Base-by-base conservation (phyloP, 92 coral and sea anemone species). In the Heteractis magnifica region DNA sequence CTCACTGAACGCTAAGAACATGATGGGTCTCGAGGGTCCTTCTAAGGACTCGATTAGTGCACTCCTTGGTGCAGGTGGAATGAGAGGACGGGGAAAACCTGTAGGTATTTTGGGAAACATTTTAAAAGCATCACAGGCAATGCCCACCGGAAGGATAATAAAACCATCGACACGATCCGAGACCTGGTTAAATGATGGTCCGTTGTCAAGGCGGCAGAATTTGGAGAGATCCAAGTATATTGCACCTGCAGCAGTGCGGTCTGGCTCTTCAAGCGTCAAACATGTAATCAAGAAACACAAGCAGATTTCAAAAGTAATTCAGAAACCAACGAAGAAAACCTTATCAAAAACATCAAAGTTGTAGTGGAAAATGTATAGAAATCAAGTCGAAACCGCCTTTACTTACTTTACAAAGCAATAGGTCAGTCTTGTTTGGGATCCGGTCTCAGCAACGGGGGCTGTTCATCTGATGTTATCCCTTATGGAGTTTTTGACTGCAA, bases 31-130 rank as follows among this genome's bases (percentile, higher is more conserved):
- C 8, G 79, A 52, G 14, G 65, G 83, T 23, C 71, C 78, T 9
- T 65, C 83, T 10, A 85, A 85, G 71, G 53, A 55, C 23, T 1
- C 70, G 9, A 60, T 85, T 10, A 26, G 78, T 14, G 16, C 88
- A 48, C 34, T 85, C 16, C 64, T 77, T 52, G 81, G 65, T 56
- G 88, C 56, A 26, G 88, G 76, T 18, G 53, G 49, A 13, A 52
- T 50, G 49, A 72, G 50, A 21, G 64, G 75, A 12, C 80, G 64
- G 59, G 79, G 88, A 23, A 85, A 78, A 59, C 88, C 88, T 1
- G n/a, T 85, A 1, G 88, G 88, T 8, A 85, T 85, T 23, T 64
- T 85, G 6, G 81, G 83, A 6, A 85, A 85, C 23, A 85, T 85
- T 52, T 82, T 85, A n/a, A 85, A 78, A 49, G 88, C 88, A 51